These are phyloP conservation scores for Melipona beecheii DNA, from an alignment of 2,888 invertebrate genomes.

Conservation along the genomic window DNA sequence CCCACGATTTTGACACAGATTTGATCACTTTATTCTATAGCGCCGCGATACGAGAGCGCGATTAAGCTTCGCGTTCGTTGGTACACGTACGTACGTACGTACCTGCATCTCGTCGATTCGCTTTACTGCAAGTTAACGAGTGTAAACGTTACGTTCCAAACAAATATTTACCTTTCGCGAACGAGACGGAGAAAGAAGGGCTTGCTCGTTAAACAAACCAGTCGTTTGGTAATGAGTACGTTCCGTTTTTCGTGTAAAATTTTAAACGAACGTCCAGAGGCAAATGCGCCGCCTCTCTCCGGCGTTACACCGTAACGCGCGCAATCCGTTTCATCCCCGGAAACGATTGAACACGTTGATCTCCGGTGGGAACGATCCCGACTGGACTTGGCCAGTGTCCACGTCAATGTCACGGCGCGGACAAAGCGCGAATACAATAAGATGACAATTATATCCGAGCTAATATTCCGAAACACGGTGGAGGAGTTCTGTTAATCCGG, in stretches of 20 bases:
- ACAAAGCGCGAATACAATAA: constrained; percentile 51
- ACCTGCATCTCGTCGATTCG: constrained; percentile 1
- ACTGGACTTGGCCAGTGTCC: background rate
- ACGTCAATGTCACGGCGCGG: background rate
- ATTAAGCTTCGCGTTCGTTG: constrained; percentile 31
- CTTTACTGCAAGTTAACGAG: constrained; percentile 22
- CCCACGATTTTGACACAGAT: no score
- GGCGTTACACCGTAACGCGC: background rate
- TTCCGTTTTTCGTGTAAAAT: background rate
- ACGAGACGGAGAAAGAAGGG: constrained; percentile 25
- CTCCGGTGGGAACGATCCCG: background rate
- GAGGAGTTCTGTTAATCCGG: constrained; percentile 76
- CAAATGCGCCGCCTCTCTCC: background rate
- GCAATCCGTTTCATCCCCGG: no score
- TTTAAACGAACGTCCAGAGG: background rate
- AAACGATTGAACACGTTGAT: background rate
- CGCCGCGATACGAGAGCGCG: constrained; percentile 4
- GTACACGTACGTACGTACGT: background rate
- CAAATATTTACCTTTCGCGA: constrained; percentile 45
- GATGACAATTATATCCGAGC: constrained; percentile 73
- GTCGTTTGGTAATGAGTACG: constrained; percentile 15
- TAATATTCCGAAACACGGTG: constrained; percentile 75
- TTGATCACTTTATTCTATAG: no score
- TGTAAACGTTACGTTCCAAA: background rate
- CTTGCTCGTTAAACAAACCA: constrained; percentile 32